Evolutionary conservation across 2,888 invertebrate species (phyloP), one percentile per base, ranked within the genome.

Genomic region (Dicyrtoma fusca): DNA sequence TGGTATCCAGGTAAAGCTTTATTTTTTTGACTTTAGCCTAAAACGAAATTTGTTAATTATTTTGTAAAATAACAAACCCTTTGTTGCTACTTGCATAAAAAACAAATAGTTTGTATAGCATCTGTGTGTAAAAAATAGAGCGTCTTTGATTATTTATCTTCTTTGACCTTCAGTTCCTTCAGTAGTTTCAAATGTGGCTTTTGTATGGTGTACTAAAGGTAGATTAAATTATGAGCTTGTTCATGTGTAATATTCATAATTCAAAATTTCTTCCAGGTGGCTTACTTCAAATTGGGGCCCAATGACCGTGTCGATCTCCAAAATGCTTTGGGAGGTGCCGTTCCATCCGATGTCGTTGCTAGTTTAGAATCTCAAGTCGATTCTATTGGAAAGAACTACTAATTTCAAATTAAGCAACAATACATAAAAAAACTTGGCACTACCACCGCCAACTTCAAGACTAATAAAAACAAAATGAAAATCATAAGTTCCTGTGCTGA

Each of bases 321-420:
- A 14, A 69, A 74, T 44, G 75, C 75, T 47, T 64, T 76, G 21
- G 75, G 74, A 13, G 72, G 75, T 45, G 75, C 74, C 3, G 90
- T 94, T 75, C 94, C 94, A 10, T 89, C 90, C 59, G 94, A 94
- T 85, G 94, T 94, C 49, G 91, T 94, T 83, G 92, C 90, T 87
- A 94, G 94, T 85, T 87, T 94, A 75, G 93, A 94, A 83, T 85
- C 89, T 69, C 93, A 93, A 85, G 90, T 94, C 81, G 92, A 94
- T 84, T 89, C 91, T 84, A 90, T 94, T 81, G 93, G 93, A 80
- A 82, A 81, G 44, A 45, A 49, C 34, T 74, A 74, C 64, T 65
- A 65, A 65, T 26, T 11, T 53, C 17, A 17, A 53, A 53, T 17
- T n/a, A 49, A 49, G 4, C 49, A 14, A 14, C 49, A 49, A 49